Evolutionary conservation across 2,888 invertebrate species (phyloP), one percentile per base, ranked within the genome.

Genomic region (Trichogramma evanescens): DNA sequence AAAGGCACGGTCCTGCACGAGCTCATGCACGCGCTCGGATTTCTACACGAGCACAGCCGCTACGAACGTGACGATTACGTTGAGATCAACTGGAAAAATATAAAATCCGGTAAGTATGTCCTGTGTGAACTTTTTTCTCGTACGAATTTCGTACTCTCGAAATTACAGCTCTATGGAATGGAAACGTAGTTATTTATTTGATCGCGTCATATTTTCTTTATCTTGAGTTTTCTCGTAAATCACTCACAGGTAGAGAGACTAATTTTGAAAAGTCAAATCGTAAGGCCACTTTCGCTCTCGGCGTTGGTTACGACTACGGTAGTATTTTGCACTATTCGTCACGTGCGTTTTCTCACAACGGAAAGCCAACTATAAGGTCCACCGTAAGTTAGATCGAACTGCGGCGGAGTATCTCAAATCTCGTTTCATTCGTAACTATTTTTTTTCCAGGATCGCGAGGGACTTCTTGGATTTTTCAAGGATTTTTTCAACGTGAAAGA

Each of bases 321-420:
- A 90, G 90, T 67, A 89, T 91, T 1, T 90, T 91, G 90, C 91
- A 91, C 72, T 91, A 91, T 75, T 90, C 90, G 0, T 82, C 84
- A 38, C 85, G 84, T 53, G 90, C 91, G 4, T 91, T 91, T 78
- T 88, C 90, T 3, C 82, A 71, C 60, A 91, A 91, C 73, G 83
- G 85, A 6, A 79, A 82, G 69, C 84, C 87, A 10, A 91, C 91
- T 0, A 89, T 91, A 56, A 80, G 85, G 44, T 80, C 90, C 0
- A 87, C 82, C 83, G 90, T 89, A 74, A 72, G 70, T 66, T 10
- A 13, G 42, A 40, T 26, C 6, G 38, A 13, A 59, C 7, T n/a
- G 43, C 38, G n/a, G 6, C 9, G 4, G 5, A 5, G n/a, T 56
- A 26, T 9, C 9, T 46, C 39, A 39, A 7, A 40, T 5, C 10